Conservation (phyloP, 2,797 vertebrate species). For the Threskiornis aethiopicus region DNA sequence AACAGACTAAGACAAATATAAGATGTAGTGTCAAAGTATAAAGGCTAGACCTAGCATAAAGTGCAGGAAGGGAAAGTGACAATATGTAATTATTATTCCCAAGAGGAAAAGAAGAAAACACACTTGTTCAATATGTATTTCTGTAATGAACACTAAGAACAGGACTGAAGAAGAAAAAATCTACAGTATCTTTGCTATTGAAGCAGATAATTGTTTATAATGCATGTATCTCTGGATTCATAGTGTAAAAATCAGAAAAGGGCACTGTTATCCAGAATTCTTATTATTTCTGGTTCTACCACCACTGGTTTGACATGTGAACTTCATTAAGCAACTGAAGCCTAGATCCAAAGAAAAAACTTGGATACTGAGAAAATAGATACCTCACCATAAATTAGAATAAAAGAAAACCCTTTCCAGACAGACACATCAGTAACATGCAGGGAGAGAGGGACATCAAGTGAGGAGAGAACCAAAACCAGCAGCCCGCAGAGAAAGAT, state of each 20-base stretch:
- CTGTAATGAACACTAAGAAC: not conserved
- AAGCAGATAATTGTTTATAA: not conserved
- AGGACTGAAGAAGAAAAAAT: not conserved
- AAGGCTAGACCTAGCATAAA: not conserved
- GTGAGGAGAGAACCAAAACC: not conserved
- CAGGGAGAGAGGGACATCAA: not conserved
- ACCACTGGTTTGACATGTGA: not conserved
- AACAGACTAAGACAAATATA: not conserved
- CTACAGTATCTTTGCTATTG: not conserved
- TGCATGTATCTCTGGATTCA: not conserved
- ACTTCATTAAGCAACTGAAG: not conserved
- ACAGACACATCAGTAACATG: not conserved
- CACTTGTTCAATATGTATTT: not conserved
- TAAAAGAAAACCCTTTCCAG: not conserved
- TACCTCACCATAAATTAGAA: not conserved
- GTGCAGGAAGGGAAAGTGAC: not conserved
- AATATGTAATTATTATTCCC: constrained; percentile 2
- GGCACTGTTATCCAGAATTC: not conserved
- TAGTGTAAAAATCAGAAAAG: not conserved
- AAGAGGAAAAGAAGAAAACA: not conserved
- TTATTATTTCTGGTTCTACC: not conserved
- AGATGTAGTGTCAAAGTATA: not conserved
- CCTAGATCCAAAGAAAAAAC: not conserved
- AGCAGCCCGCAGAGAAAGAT: not conserved
- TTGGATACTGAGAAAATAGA: not conserved